Base-by-base conservation (phyloP, 1,140 invertebrate species). In the Procambarus virginalis region DNA sequence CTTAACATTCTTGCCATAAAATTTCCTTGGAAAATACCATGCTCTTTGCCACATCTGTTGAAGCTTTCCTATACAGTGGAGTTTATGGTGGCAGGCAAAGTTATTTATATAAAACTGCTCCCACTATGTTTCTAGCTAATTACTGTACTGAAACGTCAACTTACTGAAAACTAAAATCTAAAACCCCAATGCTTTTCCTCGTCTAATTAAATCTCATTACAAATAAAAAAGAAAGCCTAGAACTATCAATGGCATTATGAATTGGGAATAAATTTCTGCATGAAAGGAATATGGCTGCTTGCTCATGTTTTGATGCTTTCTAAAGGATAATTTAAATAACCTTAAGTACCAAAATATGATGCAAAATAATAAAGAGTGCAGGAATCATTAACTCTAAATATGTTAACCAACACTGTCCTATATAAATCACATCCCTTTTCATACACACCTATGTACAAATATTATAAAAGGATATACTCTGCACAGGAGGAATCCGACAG, bases 371-470 rank as follows among this genome's bases (percentile, higher is more conserved):
- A 84, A 49, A 46, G 6, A 14, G 60, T 70, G 75, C 45, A 85
- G 84, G 75, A 77, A 85, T 85, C 49, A 77, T 77, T 85, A 85
- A 77, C n/a, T 85, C 73, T 85, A 85, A 46, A 58, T 58, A 85
- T 85, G 34, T 75, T 85, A 77, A 85, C 84, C 84, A 88, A 82
- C 77, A 55, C 48, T 51, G 78, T 70, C 70, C 78, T 22, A 73
- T 87, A 87, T 34, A 85, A 79, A 77, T 84, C 88, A 84, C 88
- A 89, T 77, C 75, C 88, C 88, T 77, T 89, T 89, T 89, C 58
- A 84, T 81, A 79, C 81, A 89, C 60, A 68, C 49, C 51, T 89
- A 89, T 84, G 22, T 84, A 89, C 88, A 89, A 84, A 84, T 77
- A 84, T 84, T 68, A 89, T 76, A 76, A 64, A 83, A 77, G 22